phyloP scores from a whole-genome alignment of 1,140 invertebrate species.

The Contarinia nasturtii region DNA sequence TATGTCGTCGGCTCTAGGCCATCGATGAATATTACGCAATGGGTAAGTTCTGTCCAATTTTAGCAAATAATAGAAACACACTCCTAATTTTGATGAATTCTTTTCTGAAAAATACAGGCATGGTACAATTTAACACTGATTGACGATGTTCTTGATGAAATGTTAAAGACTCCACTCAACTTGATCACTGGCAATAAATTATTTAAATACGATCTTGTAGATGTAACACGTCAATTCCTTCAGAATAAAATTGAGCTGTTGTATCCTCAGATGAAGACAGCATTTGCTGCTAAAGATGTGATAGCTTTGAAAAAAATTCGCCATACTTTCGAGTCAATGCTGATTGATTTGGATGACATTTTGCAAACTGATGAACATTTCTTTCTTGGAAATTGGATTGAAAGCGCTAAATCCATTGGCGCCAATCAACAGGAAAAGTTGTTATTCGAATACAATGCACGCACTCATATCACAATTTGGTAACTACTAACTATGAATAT shows the following conservation, averaged over 20 bases:
- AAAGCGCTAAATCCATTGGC: slow-evolving; percentile 35
- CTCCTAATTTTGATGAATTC: too few species aligned
- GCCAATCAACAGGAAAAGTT: slow-evolving; percentile 21
- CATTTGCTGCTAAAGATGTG: slow-evolving; percentile 29
- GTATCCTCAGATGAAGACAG: slow-evolving; percentile 37
- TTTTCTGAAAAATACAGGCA: too few species aligned
- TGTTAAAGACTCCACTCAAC: slow-evolving; percentile 25
- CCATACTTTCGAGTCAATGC: slow-evolving; percentile 22
- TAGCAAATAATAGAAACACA: too few species aligned
- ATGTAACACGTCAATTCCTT: slow-evolving; percentile 63
- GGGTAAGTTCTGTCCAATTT: too few species aligned
- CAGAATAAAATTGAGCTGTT: slow-evolving; percentile 47
- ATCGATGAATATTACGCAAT: slow-evolving; percentile 33
- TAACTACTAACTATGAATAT: too few species aligned
- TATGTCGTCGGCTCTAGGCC: slow-evolving; percentile 51
- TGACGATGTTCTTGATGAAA: slow-evolving; percentile 36
- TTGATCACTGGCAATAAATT: slow-evolving; percentile 8
- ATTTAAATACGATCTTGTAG: slow-evolving; percentile 62
- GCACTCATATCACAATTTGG: slow-evolving; percentile 84
- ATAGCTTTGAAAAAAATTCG: slow-evolving; percentile 9
- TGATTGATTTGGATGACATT: slow-evolving; percentile 50
- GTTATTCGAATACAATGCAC: slow-evolving; percentile 64
- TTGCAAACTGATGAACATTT: slow-evolving; percentile 49
- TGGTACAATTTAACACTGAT: slow-evolving; percentile 52
- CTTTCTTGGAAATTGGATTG: slow-evolving; percentile 52